Base-by-base conservation (phyloP, 2,888 invertebrate species). In the Eupithecia inturbata region DNA sequence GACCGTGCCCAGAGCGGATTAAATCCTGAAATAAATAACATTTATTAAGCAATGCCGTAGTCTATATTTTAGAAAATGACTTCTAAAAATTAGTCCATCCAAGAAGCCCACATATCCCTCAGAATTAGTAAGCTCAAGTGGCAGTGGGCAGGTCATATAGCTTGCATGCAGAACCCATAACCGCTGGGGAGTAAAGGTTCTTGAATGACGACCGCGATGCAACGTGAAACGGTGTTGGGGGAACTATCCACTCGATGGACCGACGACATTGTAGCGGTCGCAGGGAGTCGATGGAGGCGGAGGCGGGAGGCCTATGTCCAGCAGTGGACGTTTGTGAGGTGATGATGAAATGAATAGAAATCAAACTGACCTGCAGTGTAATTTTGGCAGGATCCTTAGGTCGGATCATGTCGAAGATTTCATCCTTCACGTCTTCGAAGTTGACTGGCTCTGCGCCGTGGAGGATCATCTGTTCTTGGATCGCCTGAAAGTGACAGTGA, bases 321-420 rank as follows among this genome's bases (percentile, higher is more conserved):
- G 19, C 19, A 7, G 45, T 45, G 45, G 45, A n/a, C 45, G 9
- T 53, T 10, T 10, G 22, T 53, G 26, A 26, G 12, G 0, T 14
- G 12, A 31, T 31, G 26, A 19, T 62, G 31, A 9, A 19, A 62
- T 31, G 4, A 28, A 60, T 19, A 28, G 31, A 31, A 31, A 60
- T 60, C 19, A 28, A 2, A 66, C 33, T n/a, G 12, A 66, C 66
- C 39, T 66, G 36, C 7, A 99, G 92, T 0, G 98, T 98, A 80
- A 99, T 98, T 87, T 96, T 96, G 14, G 96, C 95, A 0, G 98
- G 97, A 89, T 99, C 96, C 74, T 95, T 96, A 0, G 99, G 98
- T 78, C 98, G 97, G 1, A 99, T 98, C 99, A 99, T 99, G 93
- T 99, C 99, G 94, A 99, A 99, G 81, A 99, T 97, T 93, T 99